These are phyloP conservation scores for Paelopatides confundens DNA, from an alignment of 53 echinoderm and acorn worm genomes.

Conservation along the genomic window DNA sequence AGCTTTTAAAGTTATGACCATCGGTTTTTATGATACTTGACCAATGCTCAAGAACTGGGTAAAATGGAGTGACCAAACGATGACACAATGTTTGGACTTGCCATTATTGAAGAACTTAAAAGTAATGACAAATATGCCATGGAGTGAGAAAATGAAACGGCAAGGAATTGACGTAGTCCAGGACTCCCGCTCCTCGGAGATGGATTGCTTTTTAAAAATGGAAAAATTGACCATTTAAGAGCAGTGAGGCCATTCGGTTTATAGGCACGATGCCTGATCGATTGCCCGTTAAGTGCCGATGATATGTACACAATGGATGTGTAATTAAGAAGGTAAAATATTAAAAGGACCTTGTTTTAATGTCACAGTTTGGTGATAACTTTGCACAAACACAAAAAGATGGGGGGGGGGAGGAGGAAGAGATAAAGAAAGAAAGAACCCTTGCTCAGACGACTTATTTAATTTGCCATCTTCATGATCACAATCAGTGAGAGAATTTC, in stretches of 20 bases:
- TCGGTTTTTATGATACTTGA: slow-evolving; percentile 50
- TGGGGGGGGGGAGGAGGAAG: not conserved
- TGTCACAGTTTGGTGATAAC: not conserved
- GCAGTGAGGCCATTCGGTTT: slow-evolving; percentile 20
- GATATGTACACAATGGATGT: slow-evolving; percentile 54
- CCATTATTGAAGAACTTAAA: not conserved
- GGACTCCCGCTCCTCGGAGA: slow-evolving; percentile 8
- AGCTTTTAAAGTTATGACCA: slow-evolving; percentile 53
- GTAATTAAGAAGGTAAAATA: slow-evolving; percentile 51
- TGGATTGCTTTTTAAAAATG: slow-evolving; percentile 54
- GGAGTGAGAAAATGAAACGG: not conserved
- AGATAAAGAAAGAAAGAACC: not conserved
- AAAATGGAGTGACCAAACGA: slow-evolving; percentile 11
- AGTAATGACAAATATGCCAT: slow-evolving; percentile 47
- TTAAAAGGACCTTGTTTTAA: slow-evolving; percentile 19
- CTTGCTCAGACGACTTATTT: not conserved
- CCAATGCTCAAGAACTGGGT: slow-evolving; percentile 14
- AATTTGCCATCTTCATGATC: not conserved
- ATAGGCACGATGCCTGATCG: slow-evolving; percentile 24
- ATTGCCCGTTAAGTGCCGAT: slow-evolving; percentile 43
- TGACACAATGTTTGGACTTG: slow-evolving; percentile 32
- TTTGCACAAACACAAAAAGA: not conserved
- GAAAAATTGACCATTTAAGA: slow-evolving; percentile 52
- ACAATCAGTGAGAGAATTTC: not conserved
- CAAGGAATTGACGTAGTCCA: slow-evolving; percentile 29